Conservation (phyloP, 1,140 invertebrate species). For the Papilio polyxenes region DNA sequence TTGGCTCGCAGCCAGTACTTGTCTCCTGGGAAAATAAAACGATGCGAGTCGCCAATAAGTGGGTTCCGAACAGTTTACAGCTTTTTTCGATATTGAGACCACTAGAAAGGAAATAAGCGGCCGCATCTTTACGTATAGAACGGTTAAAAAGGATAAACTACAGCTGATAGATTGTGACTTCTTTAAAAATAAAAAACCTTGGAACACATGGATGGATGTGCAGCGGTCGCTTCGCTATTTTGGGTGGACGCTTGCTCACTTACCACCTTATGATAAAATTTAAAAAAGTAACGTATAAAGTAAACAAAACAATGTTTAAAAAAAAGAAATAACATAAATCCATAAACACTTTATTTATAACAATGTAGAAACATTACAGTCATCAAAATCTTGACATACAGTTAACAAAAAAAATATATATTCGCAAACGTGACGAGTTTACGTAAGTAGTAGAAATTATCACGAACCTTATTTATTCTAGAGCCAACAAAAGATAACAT, state of each 20-base stretch:
- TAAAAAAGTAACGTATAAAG: too few relatives aligned
- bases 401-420: background rate
- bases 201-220: too few relatives aligned
- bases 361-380: background rate
- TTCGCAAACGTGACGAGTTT: background rate
- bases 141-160: background rate
- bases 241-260: too few relatives aligned
- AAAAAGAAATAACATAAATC: background rate
- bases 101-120: conserved; percentile 28
- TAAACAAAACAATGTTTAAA: background rate
- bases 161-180: background rate
- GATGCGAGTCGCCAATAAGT: conserved; percentile 8
- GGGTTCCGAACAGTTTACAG: background rate
- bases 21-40: conserved; percentile 23
- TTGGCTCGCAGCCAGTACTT: conserved; percentile 22
- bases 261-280: too few relatives aligned
- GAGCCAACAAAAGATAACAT: conserved; percentile 15
- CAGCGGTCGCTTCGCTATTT: too few relatives aligned
- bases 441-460: conserved; percentile 8
- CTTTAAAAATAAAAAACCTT: background rate
- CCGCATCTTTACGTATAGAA: conserved; percentile 3
- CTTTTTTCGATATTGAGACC: conserved; percentile 12
- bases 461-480: conserved; percentile 28
- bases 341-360: background rate
- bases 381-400: background rate